Base-by-base conservation (phyloP, 2,888 invertebrate genomes). In the Luperina testacea region DNA sequence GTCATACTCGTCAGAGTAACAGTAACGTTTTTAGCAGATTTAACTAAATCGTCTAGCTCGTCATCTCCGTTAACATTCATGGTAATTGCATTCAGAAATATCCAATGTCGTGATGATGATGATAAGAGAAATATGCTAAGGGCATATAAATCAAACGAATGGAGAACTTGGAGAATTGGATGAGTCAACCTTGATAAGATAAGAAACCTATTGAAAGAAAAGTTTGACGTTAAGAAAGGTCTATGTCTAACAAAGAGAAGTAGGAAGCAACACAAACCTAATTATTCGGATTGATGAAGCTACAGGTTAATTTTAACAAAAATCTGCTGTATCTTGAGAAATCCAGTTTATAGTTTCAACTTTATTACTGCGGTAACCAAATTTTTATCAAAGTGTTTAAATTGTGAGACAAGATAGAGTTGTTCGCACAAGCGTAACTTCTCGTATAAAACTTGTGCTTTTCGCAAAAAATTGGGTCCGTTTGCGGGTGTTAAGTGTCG, bases 1-100 rank as follows among this genome's bases (percentile, higher is more conserved):
- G 89, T 87, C 80, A 88, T 89, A 88, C 80, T 81, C 88, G 89
- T 89, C 86, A 88, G 82, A 86, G 84, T 87, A 82, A 88, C 85
- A 84, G 83, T 85, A 87, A 80, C 81, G 75, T 83, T 87, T 87
- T 86, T 80, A 84, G 80, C 71, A 78, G 77, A 84, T 81, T 89
- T 81, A 83, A 82, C 84, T 75, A 83, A 76, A 80, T 81, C 42
- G 70, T 53, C 72, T 77, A 61, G 51, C 20, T 79, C 59, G 15
- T 15, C 64, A 51, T 48, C 59, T 72, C 61, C 51, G 42, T 73
- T 71, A 70, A 67, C 45, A 59, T 71, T 59, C 45, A 73, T 24
- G 15, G 59, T 67, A 68, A 65, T 53, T 84, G 51, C 61, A n/a
- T 38, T 48, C n/a, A 67, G 38, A 71, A 67, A 61, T 81, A 48